Evolutionary conservation across 2,797 vertebrate genomes (phyloP).

Genomic region (Macroramphosus scolopax): DNA sequence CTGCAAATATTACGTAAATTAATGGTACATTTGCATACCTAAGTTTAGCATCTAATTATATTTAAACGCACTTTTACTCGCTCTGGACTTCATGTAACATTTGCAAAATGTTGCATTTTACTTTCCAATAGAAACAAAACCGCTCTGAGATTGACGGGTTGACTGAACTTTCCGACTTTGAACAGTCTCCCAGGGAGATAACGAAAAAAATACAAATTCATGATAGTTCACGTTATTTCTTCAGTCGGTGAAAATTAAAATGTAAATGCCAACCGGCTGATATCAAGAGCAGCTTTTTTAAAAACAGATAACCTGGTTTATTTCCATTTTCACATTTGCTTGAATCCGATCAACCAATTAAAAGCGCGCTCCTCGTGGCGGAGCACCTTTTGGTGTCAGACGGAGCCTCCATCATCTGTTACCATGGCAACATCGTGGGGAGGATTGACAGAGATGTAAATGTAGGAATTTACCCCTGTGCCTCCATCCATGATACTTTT

Average conservation of each 20-base stretch:
- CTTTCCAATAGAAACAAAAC: neutral
- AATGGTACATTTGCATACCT: too few relatives aligned
- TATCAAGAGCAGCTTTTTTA: neutral
- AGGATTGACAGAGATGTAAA: conserved; percentile 14
- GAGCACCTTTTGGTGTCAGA: conserved; percentile 9
- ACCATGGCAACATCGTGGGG: conserved; percentile 54
- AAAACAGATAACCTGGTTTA: neutral
- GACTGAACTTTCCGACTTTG: neutral
- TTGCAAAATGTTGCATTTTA: neutral
- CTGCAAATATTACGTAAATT: too few relatives aligned
- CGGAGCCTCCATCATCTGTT: conserved; percentile 43
- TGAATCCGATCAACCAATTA: conserved; percentile 20
- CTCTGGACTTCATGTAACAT: too few relatives aligned
- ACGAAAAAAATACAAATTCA: too few relatives aligned
- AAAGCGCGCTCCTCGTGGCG: conserved; percentile 1
- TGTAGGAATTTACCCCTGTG: conserved; percentile 36
- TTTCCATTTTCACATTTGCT: neutral
- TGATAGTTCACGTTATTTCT: neutral
- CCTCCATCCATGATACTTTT: conserved; percentile 52
- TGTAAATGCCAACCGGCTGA: neutral
- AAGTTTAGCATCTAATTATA: too few relatives aligned
- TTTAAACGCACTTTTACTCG: too few relatives aligned
- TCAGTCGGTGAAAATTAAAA: neutral
- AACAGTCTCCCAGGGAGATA: neutral
- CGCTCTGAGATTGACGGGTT: neutral